phyloP scores from a whole-genome alignment of 2,888 invertebrate genomes.

The Lasioglossum pauxillum region DNA sequence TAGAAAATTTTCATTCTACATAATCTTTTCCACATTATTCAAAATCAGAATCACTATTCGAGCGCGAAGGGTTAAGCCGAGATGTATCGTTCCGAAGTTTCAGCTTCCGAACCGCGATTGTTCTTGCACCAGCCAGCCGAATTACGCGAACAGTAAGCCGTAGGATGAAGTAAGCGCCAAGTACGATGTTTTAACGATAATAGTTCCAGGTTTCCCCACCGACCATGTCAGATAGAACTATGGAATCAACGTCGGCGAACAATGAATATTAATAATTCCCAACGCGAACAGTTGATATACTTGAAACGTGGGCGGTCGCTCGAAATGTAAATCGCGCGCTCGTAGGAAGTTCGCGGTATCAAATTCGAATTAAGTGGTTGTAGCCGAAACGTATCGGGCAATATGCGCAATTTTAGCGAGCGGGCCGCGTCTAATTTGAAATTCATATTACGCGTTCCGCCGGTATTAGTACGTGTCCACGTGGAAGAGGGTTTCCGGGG shows the following conservation, averaged over 20 bases:
- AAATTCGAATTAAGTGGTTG: slow-evolving; percentile 48
- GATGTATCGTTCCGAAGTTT: background rate
- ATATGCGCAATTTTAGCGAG: slow-evolving; percentile 45
- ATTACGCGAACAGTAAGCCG: background rate
- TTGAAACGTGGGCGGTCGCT: background rate
- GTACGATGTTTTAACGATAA: background rate
- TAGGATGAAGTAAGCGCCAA: background rate
- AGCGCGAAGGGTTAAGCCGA: no score
- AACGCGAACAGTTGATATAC: slow-evolving; percentile 20
- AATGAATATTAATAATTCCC: slow-evolving; percentile 51
- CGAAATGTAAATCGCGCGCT: slow-evolving; percentile 32
- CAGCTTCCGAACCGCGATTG: background rate
- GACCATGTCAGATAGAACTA: background rate
- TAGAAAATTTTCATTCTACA: no score
- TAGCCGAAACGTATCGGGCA: slow-evolving; percentile 39
- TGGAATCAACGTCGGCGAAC: background rate
- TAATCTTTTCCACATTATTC: no score
- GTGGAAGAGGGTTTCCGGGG: slow-evolving; percentile 2
- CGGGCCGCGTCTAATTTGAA: slow-evolving; percentile 42
- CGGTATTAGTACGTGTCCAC: background rate
- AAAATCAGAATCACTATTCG: no score
- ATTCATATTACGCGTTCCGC: slow-evolving; percentile 45
- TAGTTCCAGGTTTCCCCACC: background rate
- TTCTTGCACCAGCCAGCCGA: background rate
- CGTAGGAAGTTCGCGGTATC: slow-evolving; percentile 35